Evolutionary conservation across 2,113 vertebrate genomes (phyloP).

Genomic region (Microtus oregoni): DNA sequence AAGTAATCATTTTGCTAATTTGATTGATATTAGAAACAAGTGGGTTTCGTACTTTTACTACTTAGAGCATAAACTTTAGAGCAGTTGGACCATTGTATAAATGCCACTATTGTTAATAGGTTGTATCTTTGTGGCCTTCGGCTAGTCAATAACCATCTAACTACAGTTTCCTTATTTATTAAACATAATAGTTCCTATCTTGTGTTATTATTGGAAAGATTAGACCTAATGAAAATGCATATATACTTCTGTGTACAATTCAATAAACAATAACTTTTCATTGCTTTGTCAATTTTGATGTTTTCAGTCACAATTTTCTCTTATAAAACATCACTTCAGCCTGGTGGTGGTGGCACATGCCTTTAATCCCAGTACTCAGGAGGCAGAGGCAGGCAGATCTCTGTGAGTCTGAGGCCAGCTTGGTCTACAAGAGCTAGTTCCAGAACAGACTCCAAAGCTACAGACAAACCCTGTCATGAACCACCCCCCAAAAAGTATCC

Average conservation of each 20-base stretch:
- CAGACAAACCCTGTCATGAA: no score
- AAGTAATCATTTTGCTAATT: constrained; percentile 12
- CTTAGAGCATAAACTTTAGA: constrained; percentile 16
- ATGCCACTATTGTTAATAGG: neutral
- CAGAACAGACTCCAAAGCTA: no score
- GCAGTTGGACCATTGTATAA: constrained; percentile 29
- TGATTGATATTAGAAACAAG: neutral
- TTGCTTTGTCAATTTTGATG: constrained; percentile 1
- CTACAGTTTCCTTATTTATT: constrained; percentile 14
- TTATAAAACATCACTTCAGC: neutral
- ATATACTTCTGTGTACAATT: neutral
- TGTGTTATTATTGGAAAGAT: neutral
- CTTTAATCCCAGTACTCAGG: no score
- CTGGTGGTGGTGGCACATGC: no score
- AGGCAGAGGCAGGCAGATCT: no score
- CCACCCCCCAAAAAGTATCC: no score
- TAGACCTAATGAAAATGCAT: neutral
- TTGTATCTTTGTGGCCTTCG: neutral
- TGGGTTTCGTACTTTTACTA: neutral
- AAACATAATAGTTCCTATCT: constrained; percentile 30
- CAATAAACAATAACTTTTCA: constrained; percentile 11
- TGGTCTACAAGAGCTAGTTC: no score
- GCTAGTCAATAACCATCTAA: constrained; percentile 23
- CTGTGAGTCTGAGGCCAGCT: no score
- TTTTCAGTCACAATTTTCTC: constrained; percentile 9